Conservation (phyloP, 2,797 vertebrate species). For the Tokudaia muenninki region DNA sequence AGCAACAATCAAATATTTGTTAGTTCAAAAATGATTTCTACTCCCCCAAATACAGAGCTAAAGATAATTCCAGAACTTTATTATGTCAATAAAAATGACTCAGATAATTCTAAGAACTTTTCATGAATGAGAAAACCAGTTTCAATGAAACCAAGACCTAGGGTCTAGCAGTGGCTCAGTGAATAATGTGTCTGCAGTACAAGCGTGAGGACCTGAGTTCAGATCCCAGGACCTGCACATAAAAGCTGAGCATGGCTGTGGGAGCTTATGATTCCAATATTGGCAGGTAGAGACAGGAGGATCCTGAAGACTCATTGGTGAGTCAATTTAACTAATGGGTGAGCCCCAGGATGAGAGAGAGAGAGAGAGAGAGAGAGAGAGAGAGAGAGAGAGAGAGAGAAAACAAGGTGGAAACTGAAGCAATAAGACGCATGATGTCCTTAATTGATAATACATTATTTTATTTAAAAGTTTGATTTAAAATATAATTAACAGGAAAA, state of each 20-base stretch:
- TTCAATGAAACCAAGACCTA: conserved; percentile 25
- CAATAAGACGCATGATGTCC: not conserved
- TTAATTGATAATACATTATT: not conserved
- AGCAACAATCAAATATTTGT: conserved; percentile 7
- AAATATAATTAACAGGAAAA: not conserved
- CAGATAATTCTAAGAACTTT: conserved; percentile 27
- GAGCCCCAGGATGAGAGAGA: not conserved
- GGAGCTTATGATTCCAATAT: not conserved
- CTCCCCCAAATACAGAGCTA: not conserved
- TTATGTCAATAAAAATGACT: not conserved
- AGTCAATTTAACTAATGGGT: not conserved
- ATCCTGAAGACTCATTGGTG: not conserved
- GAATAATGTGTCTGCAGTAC: not conserved
- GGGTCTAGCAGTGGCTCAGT: not conserved
- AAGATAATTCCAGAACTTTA: not conserved
- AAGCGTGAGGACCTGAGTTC: not conserved
- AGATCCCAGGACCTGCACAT: not conserved
- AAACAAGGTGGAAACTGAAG: not conserved
- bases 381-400: too few relatives aligned
- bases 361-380: too few relatives aligned
- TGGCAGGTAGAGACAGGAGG: not conserved
- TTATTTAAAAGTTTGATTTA: not conserved
- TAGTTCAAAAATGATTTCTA: conserved; percentile 4
- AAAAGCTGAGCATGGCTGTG: not conserved
- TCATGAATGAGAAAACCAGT: conserved; percentile 19